A percentile compares a stretch with the other conserved stretches of the same genome.
Evolutionary conservation across 2,113 vertebrate species (phyloP).

Genomic region (Saguinus imperator): DNA sequence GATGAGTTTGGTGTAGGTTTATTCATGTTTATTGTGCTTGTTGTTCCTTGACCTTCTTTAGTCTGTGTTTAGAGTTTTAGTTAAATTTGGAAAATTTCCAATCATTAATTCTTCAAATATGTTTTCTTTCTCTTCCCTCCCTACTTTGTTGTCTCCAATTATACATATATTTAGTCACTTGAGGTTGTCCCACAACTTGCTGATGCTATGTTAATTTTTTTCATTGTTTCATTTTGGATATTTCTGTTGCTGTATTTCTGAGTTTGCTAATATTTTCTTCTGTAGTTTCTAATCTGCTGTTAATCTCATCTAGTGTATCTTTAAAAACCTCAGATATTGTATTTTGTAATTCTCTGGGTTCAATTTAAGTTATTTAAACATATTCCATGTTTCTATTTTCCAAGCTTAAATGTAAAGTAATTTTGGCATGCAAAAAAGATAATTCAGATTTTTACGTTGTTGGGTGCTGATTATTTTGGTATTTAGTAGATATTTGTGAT

Average conservation of each 20-base stretch:
- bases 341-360: neutral
- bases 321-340: neutral
- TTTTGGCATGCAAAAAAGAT: neutral
- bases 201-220: neutral
- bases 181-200: neutral
- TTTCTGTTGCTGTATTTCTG: neutral
- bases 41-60: neutral
- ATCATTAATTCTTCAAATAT: neutral
- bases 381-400: neutral
- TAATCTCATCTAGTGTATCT: neutral
- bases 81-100: conserved; percentile 9
- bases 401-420: neutral
- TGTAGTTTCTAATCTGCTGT: neutral
- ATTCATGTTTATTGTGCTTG: neutral
- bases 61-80: neutral
- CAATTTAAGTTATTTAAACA: neutral
- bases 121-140: neutral
- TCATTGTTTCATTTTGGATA: neutral
- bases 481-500: neutral
- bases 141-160: neutral
- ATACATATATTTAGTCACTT: neutral
- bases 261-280: neutral
- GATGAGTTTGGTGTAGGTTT: neutral
- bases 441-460: neutral
- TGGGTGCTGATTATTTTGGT: neutral